phyloP scores from a whole-genome alignment of 2,888 invertebrate genomes.

The Euplexia lucipara region DNA sequence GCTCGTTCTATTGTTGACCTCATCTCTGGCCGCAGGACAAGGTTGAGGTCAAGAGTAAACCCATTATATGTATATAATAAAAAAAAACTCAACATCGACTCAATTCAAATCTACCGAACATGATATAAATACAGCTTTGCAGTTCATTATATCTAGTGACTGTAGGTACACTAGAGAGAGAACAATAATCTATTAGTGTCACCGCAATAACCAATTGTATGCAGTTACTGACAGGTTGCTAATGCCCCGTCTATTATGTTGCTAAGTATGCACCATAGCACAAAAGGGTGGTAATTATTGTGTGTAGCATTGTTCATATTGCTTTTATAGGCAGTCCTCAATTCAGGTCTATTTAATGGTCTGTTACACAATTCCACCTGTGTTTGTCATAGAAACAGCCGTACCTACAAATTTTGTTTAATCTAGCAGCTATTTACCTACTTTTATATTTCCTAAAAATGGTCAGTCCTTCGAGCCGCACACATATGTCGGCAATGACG shows the following conservation, averaged over 20 bases:
- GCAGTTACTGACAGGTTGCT: conserved; percentile 44
- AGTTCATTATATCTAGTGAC: conserved; percentile 1
- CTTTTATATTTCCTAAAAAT: too few relatives aligned
- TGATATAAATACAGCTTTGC: background rate
- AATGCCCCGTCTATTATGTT: conserved; percentile 33
- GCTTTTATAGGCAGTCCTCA: background rate
- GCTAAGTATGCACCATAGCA: conserved; percentile 19
- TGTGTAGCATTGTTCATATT: background rate
- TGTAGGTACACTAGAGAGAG: conserved; percentile 5
- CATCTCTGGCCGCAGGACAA: too few relatives aligned
- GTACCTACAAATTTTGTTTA: background rate
- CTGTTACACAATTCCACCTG: background rate
- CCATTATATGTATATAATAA: too few relatives aligned
- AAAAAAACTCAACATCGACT: background rate
- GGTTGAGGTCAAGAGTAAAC: too few relatives aligned
- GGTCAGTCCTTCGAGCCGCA: conserved; percentile 13
- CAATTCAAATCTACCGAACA: background rate
- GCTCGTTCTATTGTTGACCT: too few relatives aligned
- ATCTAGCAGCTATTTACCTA: too few relatives aligned
- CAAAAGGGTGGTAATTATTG: conserved; percentile 23
- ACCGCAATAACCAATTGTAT: conserved; percentile 48
- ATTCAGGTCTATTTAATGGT: too few relatives aligned
- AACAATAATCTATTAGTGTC: conserved; percentile 50
- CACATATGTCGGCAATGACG: background rate
- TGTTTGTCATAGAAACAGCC: background rate